Evolutionary conservation across 2,888 invertebrate genomes (phyloP), one percentile per base, ranked within the genome.

Genomic region (Drosophila subsilvestris): DNA sequence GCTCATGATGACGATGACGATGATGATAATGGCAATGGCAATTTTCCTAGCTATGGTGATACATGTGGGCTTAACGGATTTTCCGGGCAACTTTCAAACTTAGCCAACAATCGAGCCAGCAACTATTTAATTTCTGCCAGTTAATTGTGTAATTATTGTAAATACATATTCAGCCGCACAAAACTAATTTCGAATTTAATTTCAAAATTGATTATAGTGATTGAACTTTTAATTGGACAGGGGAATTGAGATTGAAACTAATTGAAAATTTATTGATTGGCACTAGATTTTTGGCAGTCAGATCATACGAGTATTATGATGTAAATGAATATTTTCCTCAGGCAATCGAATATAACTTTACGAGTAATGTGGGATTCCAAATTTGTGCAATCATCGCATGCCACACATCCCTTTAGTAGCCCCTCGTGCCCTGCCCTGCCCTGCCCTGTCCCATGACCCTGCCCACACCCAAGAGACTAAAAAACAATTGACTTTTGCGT

Each of bases 401-500:
- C 72, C 63, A 71, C 62, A 71, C 48, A 54, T 27, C 27, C 43
- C 37, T 53, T n/a, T 20, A 42, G 37, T 37, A 3, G 12, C 12
- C 1, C 22, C 0, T 22, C 7, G 27, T 29, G 3, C 29, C 42
- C 18, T 14, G 10, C 12, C 42, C 18, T 14, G 10, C 12, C 32
- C 10, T 32, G 29, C 29, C 48, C 37, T 17, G 37, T 10, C 25
- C 20, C 37, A 42, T 14, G 22, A 10, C 32, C 63, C 20, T 32
- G 47, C 65, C 5, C 51, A 49, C 43, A 61, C 32, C 58, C 70
- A 44, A 47, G 74, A 55, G 74, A 47, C 51, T 42, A 47, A 57
- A 70, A 73, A 71, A 74, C 71, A 74, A 71, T 71, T 74, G 74
- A 71, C 74, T 73, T 47, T 55, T 47, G 58, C 44, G 27, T 49